Base-by-base conservation (phyloP, 2,113 vertebrate genomes). In the Anseranas semipalmata region DNA sequence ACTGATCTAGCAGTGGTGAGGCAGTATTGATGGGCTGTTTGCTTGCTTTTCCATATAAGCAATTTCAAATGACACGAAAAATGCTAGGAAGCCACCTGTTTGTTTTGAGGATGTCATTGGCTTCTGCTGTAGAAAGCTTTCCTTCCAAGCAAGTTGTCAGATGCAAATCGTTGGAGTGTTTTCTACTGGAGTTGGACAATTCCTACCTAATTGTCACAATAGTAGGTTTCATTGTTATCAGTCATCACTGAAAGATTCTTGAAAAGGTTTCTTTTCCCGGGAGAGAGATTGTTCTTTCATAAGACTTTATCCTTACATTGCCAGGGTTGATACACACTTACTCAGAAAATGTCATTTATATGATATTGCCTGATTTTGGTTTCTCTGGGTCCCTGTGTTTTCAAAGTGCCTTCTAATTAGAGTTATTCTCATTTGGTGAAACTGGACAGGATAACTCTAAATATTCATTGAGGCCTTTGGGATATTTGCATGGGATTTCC, bases 191-290 rank as follows among this genome's bases (percentile, higher is more conserved):
- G 33, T n/a, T 32, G 35, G 41, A 22, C 17, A 58, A 21, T 30
- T 17, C 24, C 14, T 21, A 7, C 16, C 13, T 81, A n/a, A 80
- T 28, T 59, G 21, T 55, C 59, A 5, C 20, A 62, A 16, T 77
- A 27, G 28, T 68, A 1, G 2, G 4, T 52, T 94, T 90, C 43
- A 52, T 20, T 35, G 7, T 32, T 73, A 88, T 67, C 41, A 70
- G 39, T 83, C 25, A 12, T 24, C 4, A 3, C 7, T 60, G 37
- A 56, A 72, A 80, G n/a, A 56, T 45, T 68, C 14, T 70, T 84
- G 30, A 65, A 43, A 46, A 65, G 0, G 0, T 41, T 53, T 15
- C 11, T 45, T 83, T 82, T 79, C 0, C 0, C 60, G 6, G 35
- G 27, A 27, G 58, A 70, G 39, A 46, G 1, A 13, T 53, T 13